Conservation (phyloP, 2,888 invertebrate genomes). For the Aphodius sticticus region DNA sequence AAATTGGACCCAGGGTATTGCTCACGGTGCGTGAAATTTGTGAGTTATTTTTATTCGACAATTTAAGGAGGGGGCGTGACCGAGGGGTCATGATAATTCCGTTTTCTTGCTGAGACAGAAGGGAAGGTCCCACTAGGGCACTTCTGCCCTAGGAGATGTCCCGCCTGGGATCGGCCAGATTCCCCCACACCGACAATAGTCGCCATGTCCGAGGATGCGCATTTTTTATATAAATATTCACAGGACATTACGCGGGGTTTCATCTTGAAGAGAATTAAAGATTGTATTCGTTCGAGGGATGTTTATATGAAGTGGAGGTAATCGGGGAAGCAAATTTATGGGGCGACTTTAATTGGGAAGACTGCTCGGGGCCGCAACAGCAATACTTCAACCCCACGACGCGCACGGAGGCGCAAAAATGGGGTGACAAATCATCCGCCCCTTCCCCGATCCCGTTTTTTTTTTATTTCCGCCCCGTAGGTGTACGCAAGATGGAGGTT, state of each 20-base stretch:
- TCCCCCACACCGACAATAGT: neutral
- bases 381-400: constrained; percentile 26
- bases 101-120: constrained; percentile 4
- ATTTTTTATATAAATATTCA: constrained; percentile 4
- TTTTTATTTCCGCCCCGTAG: constrained; percentile 34
- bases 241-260: constrained; percentile 4
- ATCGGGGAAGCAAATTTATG: constrained; percentile 12
- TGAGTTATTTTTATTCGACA: constrained; percentile 4
- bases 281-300: neutral
- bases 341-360: constrained; percentile 23
- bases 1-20: neutral
- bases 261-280: neutral
- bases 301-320: neutral
- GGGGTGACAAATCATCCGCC: constrained; percentile 59
- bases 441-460: neutral
- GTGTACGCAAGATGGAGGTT: constrained; percentile 6
- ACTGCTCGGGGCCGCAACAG: neutral
- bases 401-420: constrained; percentile 58
- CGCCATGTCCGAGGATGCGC: neutral
- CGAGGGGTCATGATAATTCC: neutral
- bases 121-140: neutral
- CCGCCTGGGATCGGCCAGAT: neutral
- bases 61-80: neutral
- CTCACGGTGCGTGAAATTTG: neutral
- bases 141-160: neutral